Conservation (phyloP, 2,113 vertebrate genomes). For the Callithrix jacchus region DNA sequence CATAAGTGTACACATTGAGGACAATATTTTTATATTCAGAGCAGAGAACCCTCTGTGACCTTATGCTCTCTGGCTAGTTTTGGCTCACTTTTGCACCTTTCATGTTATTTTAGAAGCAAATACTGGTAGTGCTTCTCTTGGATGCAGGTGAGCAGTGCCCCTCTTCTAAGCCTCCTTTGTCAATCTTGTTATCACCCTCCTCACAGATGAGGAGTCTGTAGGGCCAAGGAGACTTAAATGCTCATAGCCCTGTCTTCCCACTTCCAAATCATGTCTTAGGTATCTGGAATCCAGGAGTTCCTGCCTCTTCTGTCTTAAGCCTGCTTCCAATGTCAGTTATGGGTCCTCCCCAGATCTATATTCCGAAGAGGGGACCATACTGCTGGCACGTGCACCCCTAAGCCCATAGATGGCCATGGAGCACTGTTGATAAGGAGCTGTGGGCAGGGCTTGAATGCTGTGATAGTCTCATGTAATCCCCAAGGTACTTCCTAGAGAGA, state of each 20-base stretch:
- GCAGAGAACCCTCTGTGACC: not conserved
- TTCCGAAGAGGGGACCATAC: not conserved
- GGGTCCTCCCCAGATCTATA: not conserved
- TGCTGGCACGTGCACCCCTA: too few species aligned
- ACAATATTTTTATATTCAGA: not conserved
- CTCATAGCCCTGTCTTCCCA: not conserved
- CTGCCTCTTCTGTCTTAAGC: not conserved
- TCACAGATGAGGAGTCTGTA: not conserved
- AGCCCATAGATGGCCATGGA: not conserved
- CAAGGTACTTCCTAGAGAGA: not conserved
- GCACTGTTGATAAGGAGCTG: not conserved
- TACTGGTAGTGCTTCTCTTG: not conserved
- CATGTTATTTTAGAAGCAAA: not conserved
- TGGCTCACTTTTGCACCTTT: not conserved
- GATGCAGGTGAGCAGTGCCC: not conserved
- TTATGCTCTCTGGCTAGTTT: not conserved
- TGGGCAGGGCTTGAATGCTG: not conserved
- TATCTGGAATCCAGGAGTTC: not conserved
- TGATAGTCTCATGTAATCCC: not conserved
- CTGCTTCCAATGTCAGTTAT: not conserved
- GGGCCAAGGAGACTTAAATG: not conserved
- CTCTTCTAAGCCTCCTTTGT: not conserved
- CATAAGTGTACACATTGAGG: not conserved
- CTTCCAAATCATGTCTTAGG: not conserved
- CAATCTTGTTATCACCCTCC: not conserved